Evolutionary conservation across 2,888 invertebrate genomes (phyloP).

Genomic region (Blera fallax): DNA sequence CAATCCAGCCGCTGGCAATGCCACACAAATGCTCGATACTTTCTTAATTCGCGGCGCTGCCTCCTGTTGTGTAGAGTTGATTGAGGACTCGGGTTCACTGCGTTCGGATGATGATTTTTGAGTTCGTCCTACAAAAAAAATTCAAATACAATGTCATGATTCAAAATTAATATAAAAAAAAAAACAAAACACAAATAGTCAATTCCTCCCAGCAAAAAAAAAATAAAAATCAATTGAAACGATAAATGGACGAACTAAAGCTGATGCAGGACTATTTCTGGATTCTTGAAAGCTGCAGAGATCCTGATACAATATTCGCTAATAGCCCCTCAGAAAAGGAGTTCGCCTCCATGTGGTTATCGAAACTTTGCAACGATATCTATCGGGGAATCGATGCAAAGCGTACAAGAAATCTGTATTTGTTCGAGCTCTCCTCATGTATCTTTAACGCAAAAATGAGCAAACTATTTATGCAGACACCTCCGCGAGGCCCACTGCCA

Average conservation of each 20-base stretch:
- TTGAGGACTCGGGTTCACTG: constrained; percentile 52
- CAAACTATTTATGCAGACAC: constrained; percentile 4
- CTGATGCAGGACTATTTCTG: constrained; percentile 41
- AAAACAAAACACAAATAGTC: not conserved
- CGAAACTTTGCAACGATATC: constrained; percentile 58
- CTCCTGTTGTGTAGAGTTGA: constrained; percentile 49
- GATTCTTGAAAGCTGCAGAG: constrained; percentile 50
- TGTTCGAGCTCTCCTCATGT: constrained; percentile 42
- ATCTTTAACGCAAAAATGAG: constrained; percentile 5
- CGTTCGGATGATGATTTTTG: constrained; percentile 72
- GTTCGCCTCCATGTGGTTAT: constrained; percentile 47
- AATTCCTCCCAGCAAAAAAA: not conserved
- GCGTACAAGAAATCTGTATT: constrained; percentile 47
- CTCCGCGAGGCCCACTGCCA: constrained; percentile 20
- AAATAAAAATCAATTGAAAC: not conserved
- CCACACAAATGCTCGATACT: constrained; percentile 85
- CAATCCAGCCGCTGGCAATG: constrained; percentile 85
- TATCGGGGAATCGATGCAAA: constrained; percentile 41
- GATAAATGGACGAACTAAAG: constrained; percentile 32
- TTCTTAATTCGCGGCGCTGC: constrained; percentile 82
- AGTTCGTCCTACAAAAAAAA: constrained; percentile 71
- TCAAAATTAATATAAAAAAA: not conserved
- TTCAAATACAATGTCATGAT: constrained; percentile 21
- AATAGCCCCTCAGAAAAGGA: constrained; percentile 9
- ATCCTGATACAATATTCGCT: constrained; percentile 31